phyloP scores from a whole-genome alignment of 1,140 invertebrate species.

The Apocrypta bakeri region DNA sequence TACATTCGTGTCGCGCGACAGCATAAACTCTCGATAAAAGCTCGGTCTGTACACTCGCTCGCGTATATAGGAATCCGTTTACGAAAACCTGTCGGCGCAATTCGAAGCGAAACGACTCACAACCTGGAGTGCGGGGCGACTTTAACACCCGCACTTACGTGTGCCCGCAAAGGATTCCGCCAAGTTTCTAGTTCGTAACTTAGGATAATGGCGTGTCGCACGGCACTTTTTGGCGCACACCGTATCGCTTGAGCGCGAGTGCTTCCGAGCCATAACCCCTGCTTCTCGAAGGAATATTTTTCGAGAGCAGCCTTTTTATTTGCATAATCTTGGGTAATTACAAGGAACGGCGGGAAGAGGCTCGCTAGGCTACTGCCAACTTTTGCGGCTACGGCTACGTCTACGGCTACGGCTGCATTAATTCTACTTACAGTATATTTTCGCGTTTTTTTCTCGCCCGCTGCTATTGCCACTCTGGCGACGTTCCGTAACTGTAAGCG shows the following conservation, averaged over 20 bases:
- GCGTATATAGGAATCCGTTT: conserved; percentile 64
- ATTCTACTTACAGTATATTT: not conserved
- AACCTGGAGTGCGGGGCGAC: conserved; percentile 30
- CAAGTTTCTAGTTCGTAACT: conserved; percentile 68
- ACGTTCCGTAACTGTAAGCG: too few species aligned
- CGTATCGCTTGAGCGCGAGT: too few species aligned
- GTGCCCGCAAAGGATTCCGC: conserved; percentile 54
- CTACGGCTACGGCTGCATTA: too few species aligned
- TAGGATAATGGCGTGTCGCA: conserved; percentile 64
- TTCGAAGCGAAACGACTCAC: conserved; percentile 28
- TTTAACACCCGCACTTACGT: conserved; percentile 62
- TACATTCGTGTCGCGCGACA: conserved; percentile 61
- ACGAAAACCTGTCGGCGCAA: conserved; percentile 62
- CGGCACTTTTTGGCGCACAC: conserved; percentile 59
- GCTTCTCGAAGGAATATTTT: conserved; percentile 27
- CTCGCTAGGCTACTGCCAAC: not conserved
- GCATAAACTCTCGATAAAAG: conserved; percentile 70
- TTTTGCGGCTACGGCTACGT: too few species aligned
- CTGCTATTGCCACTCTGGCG: not conserved
- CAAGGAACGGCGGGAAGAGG: not conserved
- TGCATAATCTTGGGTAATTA: conserved; percentile 41
- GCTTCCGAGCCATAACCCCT: too few species aligned
- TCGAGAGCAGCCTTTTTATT: conserved; percentile 21
- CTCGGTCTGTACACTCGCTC: too few species aligned
- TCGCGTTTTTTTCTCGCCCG: not conserved